Evolutionary conservation across 1,140 invertebrate genomes (phyloP), one percentile per base, ranked within the genome.

Genomic region (Drosophila neocordata): DNA sequence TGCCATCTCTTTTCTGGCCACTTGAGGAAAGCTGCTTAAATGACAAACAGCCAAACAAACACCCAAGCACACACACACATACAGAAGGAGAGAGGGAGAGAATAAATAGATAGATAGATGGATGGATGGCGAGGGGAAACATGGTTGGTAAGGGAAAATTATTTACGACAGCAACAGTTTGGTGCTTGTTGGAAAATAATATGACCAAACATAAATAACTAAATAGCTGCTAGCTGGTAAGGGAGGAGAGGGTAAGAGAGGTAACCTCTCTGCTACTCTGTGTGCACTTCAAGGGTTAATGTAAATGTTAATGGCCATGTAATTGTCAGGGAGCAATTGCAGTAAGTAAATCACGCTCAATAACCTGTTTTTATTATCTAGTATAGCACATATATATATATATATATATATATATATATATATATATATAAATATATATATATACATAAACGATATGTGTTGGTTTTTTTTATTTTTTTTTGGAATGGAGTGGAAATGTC

Each of bases 291-390:
- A 68, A 78, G 81, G 67, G 70, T 87, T 87, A 85, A 87, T 85
- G 82, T 78, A 74, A 78, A 82, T 87, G 83, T 87, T 87, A 87
- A 87, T 87, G 79, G 78, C 68, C 82, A 69, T 88, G 82, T 87
- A 88, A 87, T 87, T 87, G 83, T 72, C 83, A 75, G 75, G 41
- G 15, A 48, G 78, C 71, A 76, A 82, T 88, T 82, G 82, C 71
- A 72, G 64, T 68, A 80, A 88, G 78, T 88, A 82, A 85, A 87
- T 87, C 71, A 65, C 69, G 69, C 78, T 63, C 71, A 57, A 74
- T 64, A 79, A 63, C 79, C 41, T 18, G 41, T 20, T 48, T 44
- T 18, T 18, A 44, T 13, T 13, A 44, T 44, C 13, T 7, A 44
- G 7, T 44, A 44, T 18, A 15, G 13, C 7, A 13, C 13, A 48